Evolutionary conservation across 2,888 invertebrate species (phyloP), one percentile per base, ranked within the genome.

Genomic region (Prosopocoilus inquinatus): DNA sequence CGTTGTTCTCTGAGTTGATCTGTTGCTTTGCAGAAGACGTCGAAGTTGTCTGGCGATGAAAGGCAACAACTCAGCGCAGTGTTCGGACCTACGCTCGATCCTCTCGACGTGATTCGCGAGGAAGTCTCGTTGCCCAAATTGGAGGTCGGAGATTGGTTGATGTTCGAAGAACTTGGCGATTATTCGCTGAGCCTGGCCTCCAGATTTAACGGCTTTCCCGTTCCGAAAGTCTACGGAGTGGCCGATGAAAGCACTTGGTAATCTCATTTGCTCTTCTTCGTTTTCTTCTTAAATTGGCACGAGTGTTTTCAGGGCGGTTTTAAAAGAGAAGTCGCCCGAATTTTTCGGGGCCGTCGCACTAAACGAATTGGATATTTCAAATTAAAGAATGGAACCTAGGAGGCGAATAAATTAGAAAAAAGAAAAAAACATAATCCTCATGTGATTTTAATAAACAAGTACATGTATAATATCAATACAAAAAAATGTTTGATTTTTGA

Each of bases 101-200:
- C 82, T 11, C 69, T 81, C 43, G 87, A 87, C 67, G 78, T 80
- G 65, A 68, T 82, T 57, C 69, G 82, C 61, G 70, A 79, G 53
- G 60, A 75, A 53, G 75, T 76, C 52, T 60, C 72, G 38, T 73
- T 87, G 62, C 83, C 84, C 1, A 77, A 80, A 66, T 73, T 84
- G 68, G 69, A 78, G 2, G 75, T 82, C 12, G 85, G 84, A 1
- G 84, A 85, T 62, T 87, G 86, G 84, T 61, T 87, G 39, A 72
- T 80, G 59, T 87, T 85, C 76, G 70, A 74, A 34, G 78, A 85
- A 65, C 83, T 86, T 83, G 87, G 87, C 8, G 84, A 86, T 28
- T 84, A 84, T 33, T 47, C 47, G 2, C 33, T 32, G 11, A 32
- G 32, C 4, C 2, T 34, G 15, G 12, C 47, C 7, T 34, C 13